These are phyloP conservation scores for Micrastur ruficollis DNA, from an alignment of 2,797 vertebrate genomes.

Conservation along the genomic window DNA sequence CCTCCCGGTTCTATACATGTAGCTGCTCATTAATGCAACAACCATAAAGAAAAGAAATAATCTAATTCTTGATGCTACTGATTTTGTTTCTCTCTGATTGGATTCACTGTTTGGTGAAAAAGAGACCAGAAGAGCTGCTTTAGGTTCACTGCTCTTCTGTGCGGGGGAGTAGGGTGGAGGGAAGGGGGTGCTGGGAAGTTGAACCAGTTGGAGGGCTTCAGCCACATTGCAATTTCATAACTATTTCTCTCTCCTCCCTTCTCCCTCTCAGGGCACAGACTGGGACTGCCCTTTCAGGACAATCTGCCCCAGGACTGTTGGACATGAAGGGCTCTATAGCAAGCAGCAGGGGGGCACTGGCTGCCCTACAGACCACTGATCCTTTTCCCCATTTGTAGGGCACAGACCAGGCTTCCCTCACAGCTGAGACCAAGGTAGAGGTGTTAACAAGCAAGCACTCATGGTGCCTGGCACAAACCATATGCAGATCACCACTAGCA, in stretches of 20 bases:
- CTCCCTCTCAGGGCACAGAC: background rate
- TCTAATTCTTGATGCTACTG: constrained; percentile 21
- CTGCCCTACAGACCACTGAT: background rate
- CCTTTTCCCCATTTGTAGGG: background rate
- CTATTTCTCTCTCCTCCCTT: background rate
- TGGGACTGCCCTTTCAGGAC: background rate
- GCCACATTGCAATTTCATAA: background rate
- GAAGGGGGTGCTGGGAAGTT: background rate
- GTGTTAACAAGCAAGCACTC: background rate
- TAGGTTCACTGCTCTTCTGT: background rate
- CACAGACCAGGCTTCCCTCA: background rate
- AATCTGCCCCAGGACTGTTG: background rate
- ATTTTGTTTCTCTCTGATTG: constrained; percentile 54
- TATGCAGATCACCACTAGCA: background rate
- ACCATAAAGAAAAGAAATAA: constrained; percentile 20
- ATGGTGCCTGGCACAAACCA: background rate
- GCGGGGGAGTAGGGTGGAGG: background rate
- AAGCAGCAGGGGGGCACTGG: background rate
- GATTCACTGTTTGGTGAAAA: constrained; percentile 29
- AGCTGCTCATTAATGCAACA: constrained; percentile 62
- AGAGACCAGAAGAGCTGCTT: constrained; percentile 7
- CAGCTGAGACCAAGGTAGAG: background rate
- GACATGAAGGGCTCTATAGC: background rate
- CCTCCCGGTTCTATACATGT: constrained; percentile 39
- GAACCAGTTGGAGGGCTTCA: constrained; percentile 1